These are phyloP conservation scores for Silvanus unidentatus DNA, from an alignment of 2,888 invertebrate genomes.

Conservation along the genomic window DNA sequence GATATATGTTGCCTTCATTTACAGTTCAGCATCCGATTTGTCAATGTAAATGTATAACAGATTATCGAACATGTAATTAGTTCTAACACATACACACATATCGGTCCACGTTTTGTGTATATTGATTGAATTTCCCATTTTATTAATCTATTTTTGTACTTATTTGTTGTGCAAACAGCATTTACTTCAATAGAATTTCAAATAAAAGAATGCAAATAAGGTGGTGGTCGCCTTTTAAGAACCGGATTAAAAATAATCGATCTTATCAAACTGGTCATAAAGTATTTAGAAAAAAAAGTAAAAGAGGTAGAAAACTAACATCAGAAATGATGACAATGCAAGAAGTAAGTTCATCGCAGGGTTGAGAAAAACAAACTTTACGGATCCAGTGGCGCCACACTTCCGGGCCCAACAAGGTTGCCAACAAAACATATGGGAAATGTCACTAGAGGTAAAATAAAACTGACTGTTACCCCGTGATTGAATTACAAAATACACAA, in stretches of 20 bases:
- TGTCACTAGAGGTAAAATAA: constrained; percentile 33
- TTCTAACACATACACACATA: too few relatives aligned
- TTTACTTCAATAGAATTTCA: too few relatives aligned
- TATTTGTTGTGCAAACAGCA: too few relatives aligned
- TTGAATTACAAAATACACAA: constrained; percentile 43
- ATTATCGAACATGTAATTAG: too few relatives aligned
- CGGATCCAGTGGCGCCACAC: constrained; percentile 41
- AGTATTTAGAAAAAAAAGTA: too few relatives aligned
- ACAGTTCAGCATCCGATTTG: too few relatives aligned
- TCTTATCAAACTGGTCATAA: constrained; percentile 21
- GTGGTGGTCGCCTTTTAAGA: too few relatives aligned
- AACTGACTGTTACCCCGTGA: constrained; percentile 30
- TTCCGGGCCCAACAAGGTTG: constrained; percentile 42
- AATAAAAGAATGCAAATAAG: too few relatives aligned
- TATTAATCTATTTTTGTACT: too few relatives aligned
- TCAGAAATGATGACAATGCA: constrained; percentile 35
- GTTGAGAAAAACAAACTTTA: constrained; percentile 42
- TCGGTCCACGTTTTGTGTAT: too few relatives aligned
- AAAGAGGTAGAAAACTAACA: constrained; percentile 8
- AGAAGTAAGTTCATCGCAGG: constrained; percentile 22
- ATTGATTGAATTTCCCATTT: too few relatives aligned
- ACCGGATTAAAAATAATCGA: constrained; percentile 13
- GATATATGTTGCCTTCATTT: constrained; percentile 2
- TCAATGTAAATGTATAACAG: too few relatives aligned
- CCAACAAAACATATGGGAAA: constrained; percentile 41